Conservation (phyloP, 2,888 invertebrate genomes). For the Amitus sp. region DNA sequence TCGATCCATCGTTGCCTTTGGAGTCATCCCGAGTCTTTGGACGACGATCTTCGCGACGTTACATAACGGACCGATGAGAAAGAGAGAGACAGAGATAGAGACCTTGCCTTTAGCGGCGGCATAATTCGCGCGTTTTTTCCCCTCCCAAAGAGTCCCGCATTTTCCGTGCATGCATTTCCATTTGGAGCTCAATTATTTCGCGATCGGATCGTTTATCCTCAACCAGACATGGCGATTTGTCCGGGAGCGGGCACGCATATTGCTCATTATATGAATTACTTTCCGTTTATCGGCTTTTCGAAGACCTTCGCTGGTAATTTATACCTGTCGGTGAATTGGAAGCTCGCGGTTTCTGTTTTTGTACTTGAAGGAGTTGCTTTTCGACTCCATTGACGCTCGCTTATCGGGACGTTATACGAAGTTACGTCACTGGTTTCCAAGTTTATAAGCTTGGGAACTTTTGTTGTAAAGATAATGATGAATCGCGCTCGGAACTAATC, state of each 20-base stretch:
- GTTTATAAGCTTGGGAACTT: no score
- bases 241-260: background rate
- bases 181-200: background rate
- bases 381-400: no score
- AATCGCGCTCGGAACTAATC: no score
- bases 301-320: background rate
- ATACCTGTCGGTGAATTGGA: background rate
- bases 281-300: background rate
- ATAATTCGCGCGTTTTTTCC: background rate
- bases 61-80: background rate
- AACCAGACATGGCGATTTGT: background rate
- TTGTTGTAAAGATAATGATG: no score
- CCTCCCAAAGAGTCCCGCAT: background rate
- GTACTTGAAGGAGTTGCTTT: no score
- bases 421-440: no score
- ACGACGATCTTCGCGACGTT: background rate
- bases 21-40: background rate
- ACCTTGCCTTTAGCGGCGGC: background rate
- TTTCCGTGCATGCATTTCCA: constrained; percentile 1
- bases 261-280: background rate
- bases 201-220: background rate
- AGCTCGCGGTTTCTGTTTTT: no score
- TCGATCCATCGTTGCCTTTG: no score
- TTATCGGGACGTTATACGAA: no score
- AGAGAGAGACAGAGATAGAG: background rate